Percentiles rank a stretch among this genome's conserved stretches.
These are phyloP conservation scores for Oncorhynchus keta DNA, from an alignment of 2,113 vertebrate genomes.

Conservation along the genomic window DNA sequence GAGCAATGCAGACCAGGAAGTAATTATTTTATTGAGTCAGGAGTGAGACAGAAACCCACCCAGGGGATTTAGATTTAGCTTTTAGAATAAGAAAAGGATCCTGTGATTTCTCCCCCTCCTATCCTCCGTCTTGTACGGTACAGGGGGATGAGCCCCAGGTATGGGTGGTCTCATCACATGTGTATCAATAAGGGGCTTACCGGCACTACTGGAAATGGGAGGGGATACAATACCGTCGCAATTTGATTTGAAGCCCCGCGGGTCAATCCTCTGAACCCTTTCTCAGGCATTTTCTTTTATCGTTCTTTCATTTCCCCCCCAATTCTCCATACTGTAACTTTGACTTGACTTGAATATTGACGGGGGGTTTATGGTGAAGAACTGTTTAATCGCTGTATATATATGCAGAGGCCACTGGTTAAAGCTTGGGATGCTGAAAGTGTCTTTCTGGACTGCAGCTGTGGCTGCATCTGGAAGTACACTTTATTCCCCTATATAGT, in stretches of 20 bases:
- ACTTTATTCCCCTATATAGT: too few relatives aligned
- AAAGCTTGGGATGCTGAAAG: background rate
- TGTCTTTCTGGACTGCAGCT: background rate
- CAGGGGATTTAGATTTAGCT: slow-evolving; percentile 73
- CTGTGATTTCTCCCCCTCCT: slow-evolving; percentile 55
- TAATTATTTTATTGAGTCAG: slow-evolving; percentile 82
- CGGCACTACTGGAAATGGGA: slow-evolving; percentile 70
- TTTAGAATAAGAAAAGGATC: slow-evolving; percentile 64
- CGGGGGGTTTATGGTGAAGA: slow-evolving; percentile 27
- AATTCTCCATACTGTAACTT: slow-evolving; percentile 20
- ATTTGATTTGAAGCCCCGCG: slow-evolving; percentile 76
- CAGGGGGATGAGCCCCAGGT: slow-evolving; percentile 75
- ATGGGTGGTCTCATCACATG: slow-evolving; percentile 77
- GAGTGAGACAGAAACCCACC: slow-evolving; percentile 71
- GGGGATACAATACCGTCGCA: slow-evolving; percentile 76
- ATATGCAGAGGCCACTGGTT: slow-evolving; percentile 18
- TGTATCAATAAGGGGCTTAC: slow-evolving; percentile 82
- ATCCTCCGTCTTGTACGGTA: slow-evolving; percentile 46
- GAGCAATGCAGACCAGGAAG: slow-evolving; percentile 66
- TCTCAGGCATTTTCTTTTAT: slow-evolving; percentile 51
- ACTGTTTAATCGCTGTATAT: slow-evolving; percentile 12
- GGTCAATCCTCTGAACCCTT: slow-evolving; percentile 76
- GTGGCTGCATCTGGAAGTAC: too few relatives aligned
- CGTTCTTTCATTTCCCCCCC: slow-evolving; percentile 19
- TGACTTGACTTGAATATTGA: slow-evolving; percentile 23